phyloP scores from a whole-genome alignment of 2,888 invertebrate species.

The Minunthozetes semirufus region DNA sequence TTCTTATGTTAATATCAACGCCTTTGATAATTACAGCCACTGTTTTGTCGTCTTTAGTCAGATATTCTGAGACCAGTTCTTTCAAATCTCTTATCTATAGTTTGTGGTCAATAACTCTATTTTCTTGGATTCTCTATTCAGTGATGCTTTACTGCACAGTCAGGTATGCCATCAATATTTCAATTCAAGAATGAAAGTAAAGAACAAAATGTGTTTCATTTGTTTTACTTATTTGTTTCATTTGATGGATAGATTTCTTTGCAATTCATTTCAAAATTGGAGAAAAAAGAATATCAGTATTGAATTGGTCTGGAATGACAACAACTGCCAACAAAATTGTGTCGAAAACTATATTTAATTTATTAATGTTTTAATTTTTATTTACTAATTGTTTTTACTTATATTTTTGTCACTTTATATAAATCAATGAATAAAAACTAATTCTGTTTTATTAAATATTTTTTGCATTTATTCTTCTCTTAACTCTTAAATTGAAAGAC shows the following conservation, averaged over 20 bases:
- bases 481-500: too few relatives aligned
- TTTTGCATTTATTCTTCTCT: too few relatives aligned
- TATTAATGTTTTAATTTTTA: not conserved
- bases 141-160: slow-evolving; percentile 1
- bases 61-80: not conserved
- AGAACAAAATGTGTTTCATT: too few relatives aligned
- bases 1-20: not conserved
- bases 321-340: not conserved
- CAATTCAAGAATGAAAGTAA: not conserved
- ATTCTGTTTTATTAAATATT: too few relatives aligned
- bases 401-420: too few relatives aligned
- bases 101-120: not conserved
- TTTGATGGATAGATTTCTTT: not conserved
- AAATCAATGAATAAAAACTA: too few relatives aligned
- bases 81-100: not conserved
- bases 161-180: not conserved
- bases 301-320: slow-evolving; percentile 10
- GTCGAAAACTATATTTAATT: not conserved
- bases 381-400: not conserved
- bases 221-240: too few relatives aligned
- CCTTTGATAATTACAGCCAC: slow-evolving; percentile 10
- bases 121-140: slow-evolving; percentile 1
- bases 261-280: not conserved
- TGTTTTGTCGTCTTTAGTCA: not conserved
- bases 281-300: not conserved